Percentiles rank a stretch among this genome's conserved stretches.
Conservation (phyloP, 2,113 vertebrate species). For the Charina bottae region DNA sequence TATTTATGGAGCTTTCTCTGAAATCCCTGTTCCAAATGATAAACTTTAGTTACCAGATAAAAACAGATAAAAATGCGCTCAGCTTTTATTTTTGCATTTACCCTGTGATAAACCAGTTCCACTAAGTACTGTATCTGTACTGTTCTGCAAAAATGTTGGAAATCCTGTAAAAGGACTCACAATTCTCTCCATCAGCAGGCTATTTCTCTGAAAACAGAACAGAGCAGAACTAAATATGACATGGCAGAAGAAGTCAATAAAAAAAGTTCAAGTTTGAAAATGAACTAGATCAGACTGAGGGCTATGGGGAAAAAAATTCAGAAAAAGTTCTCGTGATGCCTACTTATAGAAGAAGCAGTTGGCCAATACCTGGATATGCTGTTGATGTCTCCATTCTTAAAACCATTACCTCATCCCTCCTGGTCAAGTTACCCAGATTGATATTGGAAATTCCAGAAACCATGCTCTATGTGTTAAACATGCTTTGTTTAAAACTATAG, state of each 20-base stretch:
- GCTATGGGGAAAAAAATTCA: neutral
- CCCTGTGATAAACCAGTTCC: neutral
- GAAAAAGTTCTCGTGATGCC: neutral
- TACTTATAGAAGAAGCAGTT: neutral
- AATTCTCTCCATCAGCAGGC: neutral
- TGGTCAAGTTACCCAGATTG: neutral
- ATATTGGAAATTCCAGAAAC: neutral
- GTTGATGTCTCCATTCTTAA: neutral
- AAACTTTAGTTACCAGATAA: neutral
- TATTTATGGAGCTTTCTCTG: neutral
- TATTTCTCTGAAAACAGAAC: neutral
- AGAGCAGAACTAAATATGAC: neutral
- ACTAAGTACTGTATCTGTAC: neutral
- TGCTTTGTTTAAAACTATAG: neutral
- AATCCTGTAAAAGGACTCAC: neutral
- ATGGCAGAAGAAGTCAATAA: neutral
- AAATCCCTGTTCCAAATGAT: neutral
- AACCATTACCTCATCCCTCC: neutral
- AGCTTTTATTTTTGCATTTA: neutral
- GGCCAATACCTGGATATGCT: neutral
- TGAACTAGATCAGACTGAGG: neutral
- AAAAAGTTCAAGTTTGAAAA: neutral
- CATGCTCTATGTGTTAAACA: neutral
- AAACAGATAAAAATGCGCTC: neutral
- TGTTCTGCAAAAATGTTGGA: neutral